These are phyloP conservation scores for Panagrolaimus sp. DNA, from an alignment of 1,140 invertebrate species.

Conservation along the genomic window DNA sequence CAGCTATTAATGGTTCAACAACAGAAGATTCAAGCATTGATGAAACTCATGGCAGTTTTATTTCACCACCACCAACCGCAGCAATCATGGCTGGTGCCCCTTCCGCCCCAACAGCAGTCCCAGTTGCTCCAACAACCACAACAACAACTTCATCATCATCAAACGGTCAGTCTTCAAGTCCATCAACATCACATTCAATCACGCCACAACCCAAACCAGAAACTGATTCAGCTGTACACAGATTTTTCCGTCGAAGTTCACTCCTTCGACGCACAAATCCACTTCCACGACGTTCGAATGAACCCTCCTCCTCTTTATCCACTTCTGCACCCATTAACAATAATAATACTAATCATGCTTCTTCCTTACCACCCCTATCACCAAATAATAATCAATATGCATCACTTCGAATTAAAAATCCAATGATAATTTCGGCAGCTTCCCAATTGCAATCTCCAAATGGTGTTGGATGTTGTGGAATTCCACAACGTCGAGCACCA, in stretches of 20 bases:
- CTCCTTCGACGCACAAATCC: slow-evolving; percentile 4
- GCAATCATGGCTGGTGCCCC: background rate
- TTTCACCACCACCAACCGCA: background rate
- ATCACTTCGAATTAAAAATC: background rate
- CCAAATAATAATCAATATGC: background rate
- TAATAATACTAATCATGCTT: background rate
- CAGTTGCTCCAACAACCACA: no score
- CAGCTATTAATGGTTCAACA: background rate
- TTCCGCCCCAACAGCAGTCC: no score
- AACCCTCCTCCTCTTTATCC: background rate
- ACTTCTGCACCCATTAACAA: background rate
- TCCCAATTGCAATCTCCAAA: background rate
- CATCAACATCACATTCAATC: background rate
- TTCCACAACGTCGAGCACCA: background rate
- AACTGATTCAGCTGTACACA: slow-evolving; percentile 3
- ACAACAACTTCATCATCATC: background rate
- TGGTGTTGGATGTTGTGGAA: slow-evolving; percentile 11
- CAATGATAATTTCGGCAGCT: background rate
- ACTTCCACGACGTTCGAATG: background rate
- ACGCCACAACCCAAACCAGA: background rate
- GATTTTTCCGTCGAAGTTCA: slow-evolving; percentile 13
- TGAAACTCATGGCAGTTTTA: background rate
- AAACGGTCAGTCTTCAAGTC: slow-evolving; percentile 1
- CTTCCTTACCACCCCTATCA: background rate
- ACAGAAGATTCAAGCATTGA: slow-evolving; percentile 12